A percentile compares a stretch with the other conserved stretches of the same genome.
These are phyloP conservation scores for Holothuria scabra DNA, from an alignment of 53 echinoderm and acorn worm genomes.

Conservation along the genomic window DNA sequence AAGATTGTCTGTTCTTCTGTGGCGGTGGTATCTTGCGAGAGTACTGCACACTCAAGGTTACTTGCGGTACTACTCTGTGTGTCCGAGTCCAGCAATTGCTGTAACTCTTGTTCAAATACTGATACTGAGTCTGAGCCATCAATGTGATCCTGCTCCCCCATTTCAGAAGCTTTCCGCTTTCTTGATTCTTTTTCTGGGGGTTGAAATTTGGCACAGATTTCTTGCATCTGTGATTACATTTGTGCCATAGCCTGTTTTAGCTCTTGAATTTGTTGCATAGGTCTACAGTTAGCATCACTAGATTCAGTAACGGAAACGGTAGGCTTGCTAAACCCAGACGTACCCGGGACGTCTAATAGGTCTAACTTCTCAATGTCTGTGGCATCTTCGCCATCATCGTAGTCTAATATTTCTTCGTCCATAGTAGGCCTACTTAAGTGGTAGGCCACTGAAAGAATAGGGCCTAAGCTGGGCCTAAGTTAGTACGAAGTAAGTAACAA, in stretches of 20 bases:
- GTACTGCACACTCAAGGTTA: too few species aligned
- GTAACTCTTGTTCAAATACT: background rate
- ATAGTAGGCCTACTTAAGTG: too few species aligned
- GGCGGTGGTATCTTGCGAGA: too few species aligned
- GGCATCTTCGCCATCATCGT: background rate
- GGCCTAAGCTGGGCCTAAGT: too few species aligned
- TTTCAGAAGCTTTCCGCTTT: background rate
- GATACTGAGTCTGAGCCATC: background rate
- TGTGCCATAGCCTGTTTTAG: conserved; percentile 8
- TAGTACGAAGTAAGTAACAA: too few species aligned
- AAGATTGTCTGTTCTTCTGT: too few species aligned
- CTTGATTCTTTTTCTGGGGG: too few species aligned
- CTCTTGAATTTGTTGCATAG: background rate
- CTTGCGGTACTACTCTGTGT: too few species aligned
- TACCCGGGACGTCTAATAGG: conserved; percentile 3
- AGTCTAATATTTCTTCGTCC: conserved; percentile 8
- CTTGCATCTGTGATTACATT: background rate
- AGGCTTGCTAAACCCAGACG: background rate
- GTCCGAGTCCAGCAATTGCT: too few species aligned
- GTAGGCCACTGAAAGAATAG: too few species aligned
- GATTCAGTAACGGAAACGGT: too few species aligned
- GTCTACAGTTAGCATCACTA: too few species aligned
- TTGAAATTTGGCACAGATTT: background rate
- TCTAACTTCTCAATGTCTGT: background rate
- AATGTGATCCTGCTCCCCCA: conserved; percentile 25